Evolutionary conservation across 35 echinoderm and acorn worm species (phyloP).

Genomic region (Acanthaster planci): DNA sequence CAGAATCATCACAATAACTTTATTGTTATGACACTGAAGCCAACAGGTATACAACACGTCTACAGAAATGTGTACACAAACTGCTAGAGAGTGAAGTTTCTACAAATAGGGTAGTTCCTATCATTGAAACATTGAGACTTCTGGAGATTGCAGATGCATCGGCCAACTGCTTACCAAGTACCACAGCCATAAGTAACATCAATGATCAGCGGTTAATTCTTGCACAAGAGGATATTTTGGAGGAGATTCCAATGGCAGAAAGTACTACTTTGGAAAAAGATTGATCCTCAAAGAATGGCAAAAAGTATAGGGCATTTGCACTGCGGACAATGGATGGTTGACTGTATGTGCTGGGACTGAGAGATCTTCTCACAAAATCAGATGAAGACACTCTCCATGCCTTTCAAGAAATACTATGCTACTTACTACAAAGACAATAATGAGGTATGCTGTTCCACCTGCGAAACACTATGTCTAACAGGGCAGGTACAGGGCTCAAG

Average conservation of each 20-base stretch:
- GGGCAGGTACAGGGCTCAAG: conserved; percentile 29
- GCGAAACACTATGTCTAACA: conserved; percentile 47
- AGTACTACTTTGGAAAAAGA: conserved; percentile 53
- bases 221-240: conserved; percentile 38
- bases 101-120: too few relatives aligned
- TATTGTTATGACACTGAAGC: too few relatives aligned
- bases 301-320: conserved; percentile 48
- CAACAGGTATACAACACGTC: too few relatives aligned
- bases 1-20: too few relatives aligned
- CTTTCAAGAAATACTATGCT: conserved; percentile 42
- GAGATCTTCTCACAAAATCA: conserved; percentile 43
- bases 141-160: too few relatives aligned
- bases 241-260: background rate
- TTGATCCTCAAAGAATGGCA: conserved; percentile 34
- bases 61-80: too few relatives aligned
- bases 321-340: background rate
- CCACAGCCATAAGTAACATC: background rate
- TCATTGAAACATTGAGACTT: too few relatives aligned
- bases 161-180: conserved; percentile 32
- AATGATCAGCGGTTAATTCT: conserved; percentile 21
- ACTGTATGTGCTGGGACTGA: conserved; percentile 19
- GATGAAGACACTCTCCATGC: conserved; percentile 15
- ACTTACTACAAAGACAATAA: conserved; percentile 17
- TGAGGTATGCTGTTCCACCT: conserved; percentile 22
- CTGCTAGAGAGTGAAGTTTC: too few relatives aligned